Evolutionary conservation across 2,888 invertebrate species (phyloP).

Genomic region (Rhagium mordax): DNA sequence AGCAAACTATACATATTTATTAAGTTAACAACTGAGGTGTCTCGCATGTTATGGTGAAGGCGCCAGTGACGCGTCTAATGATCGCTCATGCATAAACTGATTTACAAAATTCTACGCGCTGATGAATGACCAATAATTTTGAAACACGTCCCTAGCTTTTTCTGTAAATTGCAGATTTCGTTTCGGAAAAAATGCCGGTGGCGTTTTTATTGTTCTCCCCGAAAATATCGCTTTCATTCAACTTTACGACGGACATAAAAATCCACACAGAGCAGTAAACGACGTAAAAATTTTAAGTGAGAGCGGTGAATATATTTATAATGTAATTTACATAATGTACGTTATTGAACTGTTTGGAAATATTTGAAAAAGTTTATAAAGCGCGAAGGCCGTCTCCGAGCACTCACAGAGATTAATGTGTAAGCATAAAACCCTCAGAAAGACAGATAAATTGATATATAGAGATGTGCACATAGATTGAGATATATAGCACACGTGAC

Average conservation of each 20-base stretch:
- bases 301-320: conserved; percentile 56
- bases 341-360: conserved; percentile 61
- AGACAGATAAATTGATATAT: conserved; percentile 69
- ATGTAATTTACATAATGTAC: conserved; percentile 67
- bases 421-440: conserved; percentile 62
- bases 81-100: no score
- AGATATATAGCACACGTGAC: conserved; percentile 65
- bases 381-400: conserved; percentile 61
- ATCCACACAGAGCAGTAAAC: conserved; percentile 12
- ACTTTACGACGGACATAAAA: conserved; percentile 27
- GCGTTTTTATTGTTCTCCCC: neutral
- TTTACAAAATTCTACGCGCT: no score
- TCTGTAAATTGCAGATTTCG: neutral
- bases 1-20: no score
- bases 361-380: conserved; percentile 62
- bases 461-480: conserved; percentile 65
- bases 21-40: no score
- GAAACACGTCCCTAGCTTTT: no score
- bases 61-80: no score
- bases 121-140: no score
- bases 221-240: conserved; percentile 15
- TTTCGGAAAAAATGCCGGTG: neutral
- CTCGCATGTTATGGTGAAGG: no score
- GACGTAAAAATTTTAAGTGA: conserved; percentile 50
- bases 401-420: conserved; percentile 67